These are phyloP conservation scores for Drosophila fuyamai DNA, from an alignment of 1,140 invertebrate species.

Conservation along the genomic window DNA sequence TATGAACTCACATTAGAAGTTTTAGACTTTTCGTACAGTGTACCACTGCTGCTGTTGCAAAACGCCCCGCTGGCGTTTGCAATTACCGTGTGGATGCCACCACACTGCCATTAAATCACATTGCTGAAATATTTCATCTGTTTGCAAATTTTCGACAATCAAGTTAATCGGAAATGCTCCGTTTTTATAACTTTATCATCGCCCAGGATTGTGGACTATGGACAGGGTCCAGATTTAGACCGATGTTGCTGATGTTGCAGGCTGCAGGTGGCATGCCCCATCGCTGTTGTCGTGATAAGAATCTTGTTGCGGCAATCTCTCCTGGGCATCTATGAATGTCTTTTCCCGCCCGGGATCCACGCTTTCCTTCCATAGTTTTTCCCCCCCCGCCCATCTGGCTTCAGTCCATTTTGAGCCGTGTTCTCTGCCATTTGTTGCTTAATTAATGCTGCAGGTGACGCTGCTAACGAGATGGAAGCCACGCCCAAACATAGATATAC, in stretches of 20 bases:
- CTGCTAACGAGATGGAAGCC: conserved; percentile 62
- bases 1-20: too few species aligned
- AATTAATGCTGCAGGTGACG: conserved; percentile 75
- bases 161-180: conserved; percentile 62
- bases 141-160: conserved; percentile 81
- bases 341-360: conserved; percentile 3
- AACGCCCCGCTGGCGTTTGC: conserved; percentile 65
- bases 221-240: conserved; percentile 5
- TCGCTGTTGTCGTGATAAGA: conserved; percentile 36
- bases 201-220: conserved; percentile 5
- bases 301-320: conserved; percentile 46
- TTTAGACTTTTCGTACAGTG: neutral
- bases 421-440: conserved; percentile 60
- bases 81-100: conserved; percentile 61
- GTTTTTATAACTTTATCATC: conserved; percentile 76
- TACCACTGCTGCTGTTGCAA: conserved; percentile 13
- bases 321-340: conserved; percentile 42
- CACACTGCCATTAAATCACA: conserved; percentile 64
- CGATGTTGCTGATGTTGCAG: conserved; percentile 4
- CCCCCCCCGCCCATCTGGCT: conserved; percentile 7
- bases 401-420: conserved; percentile 41
- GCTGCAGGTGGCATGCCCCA: conserved; percentile 13
- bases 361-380: conserved; percentile 2
- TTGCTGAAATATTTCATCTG: conserved; percentile 78
- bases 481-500: conserved; percentile 45